Conservation (phyloP, 2,888 invertebrate species). For the Brachylomia viminalis region DNA sequence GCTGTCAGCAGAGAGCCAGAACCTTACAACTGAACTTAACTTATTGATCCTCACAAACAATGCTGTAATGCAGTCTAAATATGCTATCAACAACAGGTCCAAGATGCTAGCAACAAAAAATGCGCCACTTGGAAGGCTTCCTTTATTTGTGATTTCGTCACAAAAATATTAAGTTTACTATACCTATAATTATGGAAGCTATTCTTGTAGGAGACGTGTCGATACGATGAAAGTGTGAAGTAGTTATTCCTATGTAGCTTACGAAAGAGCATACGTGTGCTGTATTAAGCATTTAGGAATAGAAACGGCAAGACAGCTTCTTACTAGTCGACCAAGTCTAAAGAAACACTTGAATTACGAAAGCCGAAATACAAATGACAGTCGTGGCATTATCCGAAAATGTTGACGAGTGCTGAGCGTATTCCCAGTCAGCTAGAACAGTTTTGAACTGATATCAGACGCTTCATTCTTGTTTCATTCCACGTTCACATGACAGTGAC, state of each 20-base stretch:
- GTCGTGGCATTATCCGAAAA: too few relatives aligned
- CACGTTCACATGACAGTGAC: background rate
- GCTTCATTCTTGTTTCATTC: background rate
- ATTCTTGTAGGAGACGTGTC: background rate
- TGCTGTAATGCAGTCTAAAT: background rate
- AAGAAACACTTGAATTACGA: too few relatives aligned
- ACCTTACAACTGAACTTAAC: background rate
- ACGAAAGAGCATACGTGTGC: background rate
- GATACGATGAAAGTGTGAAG: background rate
- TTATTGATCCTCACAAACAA: constrained; percentile 1
- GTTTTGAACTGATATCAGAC: background rate
- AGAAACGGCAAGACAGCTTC: background rate
- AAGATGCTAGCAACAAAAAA: background rate
- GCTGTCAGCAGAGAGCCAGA: background rate
- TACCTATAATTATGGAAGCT: background rate
- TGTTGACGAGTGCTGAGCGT: too few relatives aligned
- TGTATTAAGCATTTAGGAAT: background rate
- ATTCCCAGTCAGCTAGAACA: background rate
- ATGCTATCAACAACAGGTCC: too few relatives aligned
- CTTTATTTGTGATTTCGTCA: background rate
- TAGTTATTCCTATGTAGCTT: background rate
- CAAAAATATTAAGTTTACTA: background rate
- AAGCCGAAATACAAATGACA: too few relatives aligned
- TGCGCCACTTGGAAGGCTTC: background rate
- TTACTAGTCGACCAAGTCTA: background rate